phyloP scores from a whole-genome alignment of 2,888 invertebrate genomes.

The Tenodera sinensis region DNA sequence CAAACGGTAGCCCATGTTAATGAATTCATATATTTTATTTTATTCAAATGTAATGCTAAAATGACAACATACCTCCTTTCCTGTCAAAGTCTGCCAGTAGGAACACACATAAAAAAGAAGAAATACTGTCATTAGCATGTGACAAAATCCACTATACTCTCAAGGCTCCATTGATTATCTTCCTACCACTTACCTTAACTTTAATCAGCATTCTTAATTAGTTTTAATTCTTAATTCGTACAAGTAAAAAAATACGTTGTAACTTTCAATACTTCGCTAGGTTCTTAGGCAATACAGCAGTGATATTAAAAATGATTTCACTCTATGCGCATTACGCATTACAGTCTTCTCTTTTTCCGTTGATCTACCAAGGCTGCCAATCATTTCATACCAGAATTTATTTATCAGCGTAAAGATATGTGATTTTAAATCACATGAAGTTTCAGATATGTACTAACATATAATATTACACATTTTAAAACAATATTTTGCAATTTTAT shows the following conservation, averaged over 20 bases:
- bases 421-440: too few relatives aligned
- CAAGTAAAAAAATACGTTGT: neutral
- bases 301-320: neutral
- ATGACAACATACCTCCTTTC: constrained; percentile 67
- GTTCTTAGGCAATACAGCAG: neutral
- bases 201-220: constrained; percentile 65
- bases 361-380: neutral
- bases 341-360: neutral
- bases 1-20: neutral
- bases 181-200: constrained; percentile 48
- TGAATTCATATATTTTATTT: neutral
- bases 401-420: neutral
- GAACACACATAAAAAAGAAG: constrained; percentile 33
- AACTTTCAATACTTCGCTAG: neutral
- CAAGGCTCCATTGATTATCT: neutral
- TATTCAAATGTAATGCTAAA: neutral
- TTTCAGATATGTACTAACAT: too few relatives aligned
- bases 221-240: neutral
- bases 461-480: too few relatives aligned
- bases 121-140: constrained; percentile 11
- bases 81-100: constrained; percentile 72
- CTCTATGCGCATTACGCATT: neutral
- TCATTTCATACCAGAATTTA: neutral
- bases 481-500: neutral
- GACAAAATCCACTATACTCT: neutral